Conservation (phyloP, 2,888 invertebrate genomes). For the Caenorhabditis drosophilae region DNA sequence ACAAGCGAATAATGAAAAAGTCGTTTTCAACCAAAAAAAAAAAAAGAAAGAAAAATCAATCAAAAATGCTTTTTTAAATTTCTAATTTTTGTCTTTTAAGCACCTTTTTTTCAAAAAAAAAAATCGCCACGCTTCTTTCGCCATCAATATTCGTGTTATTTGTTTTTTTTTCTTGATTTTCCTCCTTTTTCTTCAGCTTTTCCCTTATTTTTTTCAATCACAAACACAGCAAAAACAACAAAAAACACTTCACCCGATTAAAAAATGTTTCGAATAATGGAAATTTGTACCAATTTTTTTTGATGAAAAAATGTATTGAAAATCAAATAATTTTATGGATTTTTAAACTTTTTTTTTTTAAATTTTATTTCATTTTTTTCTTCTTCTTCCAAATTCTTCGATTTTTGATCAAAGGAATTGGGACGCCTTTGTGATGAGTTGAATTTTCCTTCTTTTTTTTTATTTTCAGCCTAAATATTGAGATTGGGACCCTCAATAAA, state of each 20-base stretch:
- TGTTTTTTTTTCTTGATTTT: conserved; percentile 3
- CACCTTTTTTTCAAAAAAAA: too few relatives aligned
- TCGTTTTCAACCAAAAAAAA: too few relatives aligned
- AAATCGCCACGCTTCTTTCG: conserved; percentile 41
- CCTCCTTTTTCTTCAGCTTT: conserved; percentile 1
- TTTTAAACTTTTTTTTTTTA: background rate
- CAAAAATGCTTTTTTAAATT: too few relatives aligned
- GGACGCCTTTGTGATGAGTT: conserved; percentile 16
- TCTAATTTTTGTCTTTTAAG: too few relatives aligned
- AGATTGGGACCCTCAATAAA: conserved; percentile 9
- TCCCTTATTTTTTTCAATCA: background rate
- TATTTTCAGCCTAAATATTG: background rate
- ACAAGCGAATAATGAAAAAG: too few relatives aligned
- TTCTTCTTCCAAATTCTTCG: background rate
- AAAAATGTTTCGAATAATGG: too few relatives aligned
- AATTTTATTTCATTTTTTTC: conserved; percentile 2
- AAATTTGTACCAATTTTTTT: too few relatives aligned
- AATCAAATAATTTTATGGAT: background rate
- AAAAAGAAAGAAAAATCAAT: too few relatives aligned
- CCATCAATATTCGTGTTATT: conserved; percentile 37
- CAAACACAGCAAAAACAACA: conserved; percentile 13
- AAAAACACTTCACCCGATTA: too few relatives aligned
- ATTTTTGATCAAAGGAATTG: conserved; percentile 30
- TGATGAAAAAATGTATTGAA: too few relatives aligned
- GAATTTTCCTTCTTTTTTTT: background rate